A percentile compares a stretch with the other conserved stretches of the same genome.
phyloP scores from a whole-genome alignment of 2,888 invertebrate genomes.

The Cerastis leucographa region DNA sequence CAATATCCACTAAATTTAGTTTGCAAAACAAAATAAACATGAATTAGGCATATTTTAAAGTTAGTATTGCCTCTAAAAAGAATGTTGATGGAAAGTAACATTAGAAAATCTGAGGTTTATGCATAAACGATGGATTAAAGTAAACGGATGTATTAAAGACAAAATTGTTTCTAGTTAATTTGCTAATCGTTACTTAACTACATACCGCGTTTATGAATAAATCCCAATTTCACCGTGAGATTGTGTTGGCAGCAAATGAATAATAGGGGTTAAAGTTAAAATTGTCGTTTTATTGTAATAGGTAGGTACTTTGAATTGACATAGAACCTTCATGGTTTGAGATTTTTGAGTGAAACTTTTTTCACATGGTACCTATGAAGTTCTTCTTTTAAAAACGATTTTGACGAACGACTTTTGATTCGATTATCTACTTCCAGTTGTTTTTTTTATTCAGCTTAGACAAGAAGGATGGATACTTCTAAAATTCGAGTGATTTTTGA shows the following conservation, averaged over 20 bases:
- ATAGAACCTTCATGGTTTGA: no score
- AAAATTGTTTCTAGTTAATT: neutral
- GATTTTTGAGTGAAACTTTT: no score
- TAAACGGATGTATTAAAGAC: neutral
- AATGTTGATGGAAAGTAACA: neutral
- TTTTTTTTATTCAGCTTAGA: no score
- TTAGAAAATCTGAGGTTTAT: neutral
- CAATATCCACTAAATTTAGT: neutral
- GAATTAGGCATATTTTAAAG: constrained; percentile 6
- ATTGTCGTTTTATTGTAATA: no score
- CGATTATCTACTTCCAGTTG: no score
- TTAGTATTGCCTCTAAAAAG: neutral
- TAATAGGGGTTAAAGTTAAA: no score
- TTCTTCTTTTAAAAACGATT: no score
- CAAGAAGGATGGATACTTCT: no score
- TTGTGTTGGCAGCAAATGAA: neutral
- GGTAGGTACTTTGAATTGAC: no score
- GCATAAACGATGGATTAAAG: neutral
- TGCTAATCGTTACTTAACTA: neutral
- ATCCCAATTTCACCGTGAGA: neutral
- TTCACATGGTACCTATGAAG: no score
- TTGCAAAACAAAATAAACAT: neutral
- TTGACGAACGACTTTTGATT: no score
- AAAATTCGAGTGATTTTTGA: no score
- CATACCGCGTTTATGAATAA: neutral